Conservation (phyloP, 37 sponge, comb jelly and placozoan genomes). For the Aplysina aerophoba region DNA sequence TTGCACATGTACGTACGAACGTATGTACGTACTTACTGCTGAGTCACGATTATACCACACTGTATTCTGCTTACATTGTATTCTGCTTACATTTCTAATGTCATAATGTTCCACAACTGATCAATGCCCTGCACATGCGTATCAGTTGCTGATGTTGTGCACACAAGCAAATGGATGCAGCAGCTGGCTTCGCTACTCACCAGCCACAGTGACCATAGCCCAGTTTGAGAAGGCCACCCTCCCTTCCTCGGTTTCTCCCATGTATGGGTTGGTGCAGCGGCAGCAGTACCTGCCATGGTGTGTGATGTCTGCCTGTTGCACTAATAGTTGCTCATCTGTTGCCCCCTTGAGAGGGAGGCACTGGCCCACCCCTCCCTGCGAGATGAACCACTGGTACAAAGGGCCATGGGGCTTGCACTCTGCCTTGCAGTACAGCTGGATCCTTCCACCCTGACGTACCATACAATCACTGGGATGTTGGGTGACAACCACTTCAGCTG, state of each 20-base stretch:
- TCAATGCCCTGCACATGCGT: too few relatives aligned
- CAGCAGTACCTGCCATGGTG: constrained; percentile 32
- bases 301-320: background rate
- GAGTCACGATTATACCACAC: background rate
- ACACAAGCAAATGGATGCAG: background rate
- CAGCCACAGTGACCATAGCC: constrained; percentile 6
- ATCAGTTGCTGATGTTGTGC: too few relatives aligned
- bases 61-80: background rate
- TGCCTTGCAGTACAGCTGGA: constrained; percentile 17
- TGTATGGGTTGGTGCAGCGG: constrained; percentile 19
- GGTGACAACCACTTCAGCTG: background rate
- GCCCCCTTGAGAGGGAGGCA: background rate
- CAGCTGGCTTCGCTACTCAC: background rate
- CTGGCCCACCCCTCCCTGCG: too few relatives aligned
- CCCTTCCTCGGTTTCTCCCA: background rate
- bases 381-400: constrained; percentile 26
- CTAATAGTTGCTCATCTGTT: background rate
- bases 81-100: background rate
- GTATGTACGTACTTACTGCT: too few relatives aligned
- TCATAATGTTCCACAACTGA: too few relatives aligned
- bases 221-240: background rate
- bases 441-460: background rate
- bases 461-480: background rate
- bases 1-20: too few relatives aligned
- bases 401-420: constrained; percentile 1